Percentiles rank a stretch among this genome's conserved stretches.
These are phyloP conservation scores for Conopomorpha cramerella DNA, from an alignment of 1,140 invertebrate genomes.

Conservation along the genomic window DNA sequence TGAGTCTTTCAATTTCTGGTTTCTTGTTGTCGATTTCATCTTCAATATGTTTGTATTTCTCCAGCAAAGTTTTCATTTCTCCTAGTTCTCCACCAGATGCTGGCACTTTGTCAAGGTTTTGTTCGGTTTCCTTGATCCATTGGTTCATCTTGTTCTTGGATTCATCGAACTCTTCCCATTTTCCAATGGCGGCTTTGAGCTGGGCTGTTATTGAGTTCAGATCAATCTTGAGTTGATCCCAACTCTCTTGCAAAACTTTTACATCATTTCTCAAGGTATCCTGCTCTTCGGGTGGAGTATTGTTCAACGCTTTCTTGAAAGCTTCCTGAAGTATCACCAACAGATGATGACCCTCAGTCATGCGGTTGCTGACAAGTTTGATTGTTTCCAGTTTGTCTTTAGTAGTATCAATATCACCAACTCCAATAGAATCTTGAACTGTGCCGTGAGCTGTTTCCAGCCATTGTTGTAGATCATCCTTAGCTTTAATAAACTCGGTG, in stretches of 20 bases:
- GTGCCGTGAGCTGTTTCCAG: conserved; percentile 75
- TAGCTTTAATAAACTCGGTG: conserved; percentile 85
- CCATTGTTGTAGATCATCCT: conserved; percentile 82
- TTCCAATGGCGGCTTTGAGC: conserved; percentile 73
- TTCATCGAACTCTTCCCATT: conserved; percentile 83
- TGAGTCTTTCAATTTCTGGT: conserved; percentile 72
- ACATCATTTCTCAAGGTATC: conserved; percentile 76
- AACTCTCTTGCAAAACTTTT: conserved; percentile 74
- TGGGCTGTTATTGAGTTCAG: conserved; percentile 77
- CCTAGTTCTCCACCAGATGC: conserved; percentile 81
- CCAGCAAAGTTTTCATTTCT: conserved; percentile 88
- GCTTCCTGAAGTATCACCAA: conserved; percentile 78
- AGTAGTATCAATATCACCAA: conserved; percentile 77
- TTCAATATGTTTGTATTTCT: conserved; percentile 79
- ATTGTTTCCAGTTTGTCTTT: conserved; percentile 85
- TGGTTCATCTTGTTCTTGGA: conserved; percentile 69
- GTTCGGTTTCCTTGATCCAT: conserved; percentile 73
- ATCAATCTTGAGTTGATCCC: conserved; percentile 83
- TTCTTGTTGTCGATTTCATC: conserved; percentile 76
- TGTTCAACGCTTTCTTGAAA: conserved; percentile 83
- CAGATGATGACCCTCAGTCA: conserved; percentile 87
- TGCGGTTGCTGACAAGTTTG: conserved; percentile 70
- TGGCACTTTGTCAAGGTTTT: conserved; percentile 64
- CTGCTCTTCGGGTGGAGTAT: conserved; percentile 79
- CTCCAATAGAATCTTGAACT: conserved; percentile 80